A percentile compares a stretch with the other conserved stretches of the same genome.
phyloP scores from a whole-genome alignment of 1,140 invertebrate species.

The Dreissena polymorpha region DNA sequence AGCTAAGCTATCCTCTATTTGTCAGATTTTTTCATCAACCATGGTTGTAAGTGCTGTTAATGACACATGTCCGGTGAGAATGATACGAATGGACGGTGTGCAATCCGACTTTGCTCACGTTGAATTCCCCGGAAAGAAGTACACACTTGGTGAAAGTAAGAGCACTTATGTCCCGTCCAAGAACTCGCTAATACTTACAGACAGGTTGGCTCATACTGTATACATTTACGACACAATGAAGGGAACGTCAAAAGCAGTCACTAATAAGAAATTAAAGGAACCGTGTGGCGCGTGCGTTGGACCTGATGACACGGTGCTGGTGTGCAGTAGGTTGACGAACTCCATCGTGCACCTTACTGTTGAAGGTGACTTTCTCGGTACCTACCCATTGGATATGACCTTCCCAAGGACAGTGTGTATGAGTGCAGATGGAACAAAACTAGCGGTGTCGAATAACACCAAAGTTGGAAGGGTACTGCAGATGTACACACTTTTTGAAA shows the following conservation, averaged over 20 bases:
- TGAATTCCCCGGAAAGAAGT: constrained; percentile 4
- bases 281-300: no score
- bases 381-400: no score
- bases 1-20: background rate
- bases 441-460: no score
- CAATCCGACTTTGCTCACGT: background rate
- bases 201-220: constrained; percentile 10
- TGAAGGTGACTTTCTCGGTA: no score
- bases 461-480: no score
- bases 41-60: background rate
- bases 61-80: background rate
- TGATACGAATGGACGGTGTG: background rate
- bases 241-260: background rate
- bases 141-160: background rate
- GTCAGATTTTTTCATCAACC: background rate
- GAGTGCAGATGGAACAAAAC: no score
- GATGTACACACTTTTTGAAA: no score
- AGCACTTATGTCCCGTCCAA: constrained; percentile 4
- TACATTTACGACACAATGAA: constrained; percentile 11
- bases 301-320: no score
- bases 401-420: no score
- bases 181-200: constrained; percentile 5
- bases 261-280: background rate
- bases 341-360: no score
- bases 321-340: no score